A percentile compares a stretch with the other conserved stretches of the same genome.
These are phyloP conservation scores for Polypterus senegalus DNA, from an alignment of 2,113 vertebrate genomes.

Conservation along the genomic window DNA sequence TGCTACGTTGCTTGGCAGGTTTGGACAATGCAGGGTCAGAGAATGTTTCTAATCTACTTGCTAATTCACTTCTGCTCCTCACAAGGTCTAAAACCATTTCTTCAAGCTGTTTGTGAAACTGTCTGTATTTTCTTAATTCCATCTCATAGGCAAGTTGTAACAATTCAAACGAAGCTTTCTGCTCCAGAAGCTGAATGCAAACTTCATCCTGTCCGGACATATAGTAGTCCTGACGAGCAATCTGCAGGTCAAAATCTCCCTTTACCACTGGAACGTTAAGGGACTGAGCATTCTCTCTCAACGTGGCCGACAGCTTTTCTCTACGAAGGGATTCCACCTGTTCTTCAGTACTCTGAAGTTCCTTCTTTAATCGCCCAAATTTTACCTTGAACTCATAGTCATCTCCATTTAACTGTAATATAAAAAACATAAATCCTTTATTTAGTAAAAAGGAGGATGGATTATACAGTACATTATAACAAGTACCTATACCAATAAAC, in stretches of 20 bases:
- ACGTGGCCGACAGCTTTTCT: constrained; percentile 47
- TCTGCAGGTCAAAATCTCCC: constrained; percentile 58
- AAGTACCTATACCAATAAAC: no score
- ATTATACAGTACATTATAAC: no score
- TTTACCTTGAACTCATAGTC: constrained; percentile 38
- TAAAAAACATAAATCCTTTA: no score
- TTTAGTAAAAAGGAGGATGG: no score
- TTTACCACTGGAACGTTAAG: constrained; percentile 62
- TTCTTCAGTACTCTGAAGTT: constrained; percentile 52
- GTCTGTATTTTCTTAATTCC: constrained; percentile 56
- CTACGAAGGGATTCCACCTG: constrained; percentile 54
- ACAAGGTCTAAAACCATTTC: constrained; percentile 46
- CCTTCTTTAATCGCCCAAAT: constrained; percentile 45
- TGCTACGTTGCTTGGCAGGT: constrained; percentile 36
- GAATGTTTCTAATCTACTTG: constrained; percentile 42
- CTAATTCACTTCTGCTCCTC: constrained; percentile 28
- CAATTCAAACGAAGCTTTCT: constrained; percentile 77
- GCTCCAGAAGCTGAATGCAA: constrained; percentile 61
- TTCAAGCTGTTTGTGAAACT: constrained; percentile 40
- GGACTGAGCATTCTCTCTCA: constrained; percentile 59
- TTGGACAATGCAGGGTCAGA: constrained; percentile 42
- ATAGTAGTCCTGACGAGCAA: constrained; percentile 60
- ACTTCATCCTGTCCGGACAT: constrained; percentile 64
- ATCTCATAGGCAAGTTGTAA: constrained; percentile 63
- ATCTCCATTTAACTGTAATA: constrained; percentile 33